A percentile compares a stretch with the other conserved stretches of the same genome.
These are phyloP conservation scores for Sphaeramia orbicularis DNA, from an alignment of 2,797 vertebrate genomes.

Conservation along the genomic window DNA sequence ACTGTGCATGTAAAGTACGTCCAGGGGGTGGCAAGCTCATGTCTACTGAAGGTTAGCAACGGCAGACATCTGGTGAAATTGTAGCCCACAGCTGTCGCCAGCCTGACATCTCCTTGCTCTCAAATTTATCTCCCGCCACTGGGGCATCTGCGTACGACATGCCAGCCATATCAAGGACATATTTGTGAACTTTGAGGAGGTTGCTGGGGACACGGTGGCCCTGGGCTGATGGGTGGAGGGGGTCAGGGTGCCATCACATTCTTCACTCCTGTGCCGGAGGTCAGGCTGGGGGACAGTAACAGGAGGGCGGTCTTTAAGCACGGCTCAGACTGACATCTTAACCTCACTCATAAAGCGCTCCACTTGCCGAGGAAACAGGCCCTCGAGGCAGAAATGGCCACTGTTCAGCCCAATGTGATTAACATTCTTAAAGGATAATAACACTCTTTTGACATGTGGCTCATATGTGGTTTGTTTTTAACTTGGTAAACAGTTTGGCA, in stretches of 20 bases:
- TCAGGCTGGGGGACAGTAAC: constrained; percentile 75
- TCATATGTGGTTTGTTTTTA: constrained; percentile 65
- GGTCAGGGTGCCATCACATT: constrained; percentile 71
- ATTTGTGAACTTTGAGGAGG: constrained; percentile 84
- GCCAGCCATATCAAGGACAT: constrained; percentile 87
- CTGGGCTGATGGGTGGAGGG: constrained; percentile 70
- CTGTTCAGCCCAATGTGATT: constrained; percentile 63
- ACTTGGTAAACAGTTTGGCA: constrained; percentile 4
- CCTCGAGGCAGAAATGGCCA: constrained; percentile 63
- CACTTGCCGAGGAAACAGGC: constrained; percentile 69
- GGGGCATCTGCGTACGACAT: constrained; percentile 89
- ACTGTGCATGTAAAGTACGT: constrained; percentile 71
- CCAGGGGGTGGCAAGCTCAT: constrained; percentile 68
- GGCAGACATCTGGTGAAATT: constrained; percentile 93
- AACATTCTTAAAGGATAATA: constrained; percentile 75
- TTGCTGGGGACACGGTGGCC: constrained; percentile 81
- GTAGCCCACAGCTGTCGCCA: constrained; percentile 91
- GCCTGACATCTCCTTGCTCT: constrained; percentile 90
- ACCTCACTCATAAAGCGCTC: constrained; percentile 80
- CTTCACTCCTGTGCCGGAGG: constrained; percentile 70
- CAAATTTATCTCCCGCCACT: constrained; percentile 89
- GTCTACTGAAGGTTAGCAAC: constrained; percentile 84
- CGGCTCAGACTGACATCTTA: constrained; percentile 79
- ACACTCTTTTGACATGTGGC: constrained; percentile 69
- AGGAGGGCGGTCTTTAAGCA: constrained; percentile 68